Base-by-base conservation (phyloP, 2,797 vertebrate species). In the Prunella strophiata region DNA sequence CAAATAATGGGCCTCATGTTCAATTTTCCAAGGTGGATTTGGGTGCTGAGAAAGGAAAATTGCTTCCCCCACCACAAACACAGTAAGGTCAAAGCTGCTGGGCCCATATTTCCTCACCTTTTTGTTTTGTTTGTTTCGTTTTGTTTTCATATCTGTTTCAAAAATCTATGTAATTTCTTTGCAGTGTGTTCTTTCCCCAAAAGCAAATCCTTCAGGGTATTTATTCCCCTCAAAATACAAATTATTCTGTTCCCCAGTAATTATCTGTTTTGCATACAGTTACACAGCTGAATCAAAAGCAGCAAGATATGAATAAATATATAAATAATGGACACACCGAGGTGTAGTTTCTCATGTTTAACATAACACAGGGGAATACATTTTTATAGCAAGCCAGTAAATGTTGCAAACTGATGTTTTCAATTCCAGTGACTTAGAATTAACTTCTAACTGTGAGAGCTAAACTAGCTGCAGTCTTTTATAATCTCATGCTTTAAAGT, bases 321-420 rank as follows among this genome's bases (percentile, higher is more conserved):
- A 96, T 97, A 96, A 97, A 97, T 92, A 94, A 97, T 94, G 91
- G 97, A 97, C 95, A 96, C 87, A 97, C 93, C 1, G 88, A 95
- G 96, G 95, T 97, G 94, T 96, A 93, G 97, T 97, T 96, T 96
- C 95, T 97, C 91, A 73, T 96, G 92, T 97, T 97, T 97, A 97
- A 97, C 93, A 94, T 88, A 95, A 91, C 97, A 97, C 97, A 73
- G 42, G 97, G 97, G 97, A 97, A 97, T 97, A 96, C 92, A 78
- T 97, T 98, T 97, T 98, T 98, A 98, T 96, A 91, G 97, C 70
- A 96, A 91, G 94, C 98, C 97, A 97, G 97, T 98, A 98, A 98
- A 98, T 96, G 97, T 97, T 97, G 87, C 85, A 97, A 97, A 97
- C 98, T 98, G 97, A 97, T 96, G 89, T 94, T 97, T 97, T 97